These are phyloP conservation scores for Manis crassicaudata DNA, from an alignment of 2,797 vertebrate genomes.

Conservation along the genomic window DNA sequence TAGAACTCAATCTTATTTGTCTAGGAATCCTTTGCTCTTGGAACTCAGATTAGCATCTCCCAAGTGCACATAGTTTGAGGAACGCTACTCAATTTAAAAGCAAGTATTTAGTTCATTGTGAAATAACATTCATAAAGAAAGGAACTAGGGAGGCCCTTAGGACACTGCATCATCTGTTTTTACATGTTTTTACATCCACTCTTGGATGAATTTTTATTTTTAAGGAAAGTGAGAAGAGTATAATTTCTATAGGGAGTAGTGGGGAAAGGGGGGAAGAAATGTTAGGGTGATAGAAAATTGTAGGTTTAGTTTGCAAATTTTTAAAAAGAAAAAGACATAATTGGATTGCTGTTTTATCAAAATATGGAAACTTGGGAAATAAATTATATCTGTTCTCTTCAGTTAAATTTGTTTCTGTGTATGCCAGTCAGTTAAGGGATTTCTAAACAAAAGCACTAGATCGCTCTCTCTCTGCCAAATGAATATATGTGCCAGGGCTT, in stretches of 20 bases:
- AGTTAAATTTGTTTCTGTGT: not conserved
- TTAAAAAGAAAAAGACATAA: not conserved
- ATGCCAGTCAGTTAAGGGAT: not conserved
- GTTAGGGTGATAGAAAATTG: not conserved
- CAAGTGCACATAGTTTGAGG: not conserved
- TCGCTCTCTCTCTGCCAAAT: not conserved
- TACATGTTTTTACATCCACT: not conserved
- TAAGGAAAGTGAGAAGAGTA: not conserved
- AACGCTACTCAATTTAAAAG: not conserved
- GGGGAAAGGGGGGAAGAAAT: not conserved
- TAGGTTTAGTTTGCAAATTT: not conserved
- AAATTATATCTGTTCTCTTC: not conserved
- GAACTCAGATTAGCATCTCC: constrained; percentile 8
- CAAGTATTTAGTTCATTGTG: not conserved
- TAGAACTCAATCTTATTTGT: not conserved
- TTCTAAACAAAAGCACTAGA: not conserved
- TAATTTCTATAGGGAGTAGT: not conserved
- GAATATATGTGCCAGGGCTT: not conserved
- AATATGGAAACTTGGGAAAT: not conserved
- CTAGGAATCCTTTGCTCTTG: not conserved
- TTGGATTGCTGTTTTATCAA: not conserved
- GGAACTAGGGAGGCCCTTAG: not conserved
- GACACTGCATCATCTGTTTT: not conserved
- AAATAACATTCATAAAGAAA: constrained; percentile 3
- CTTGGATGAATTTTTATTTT: not conserved